Conservation (phyloP, 2,888 invertebrate genomes). For the Alloscopus bannaensis region DNA sequence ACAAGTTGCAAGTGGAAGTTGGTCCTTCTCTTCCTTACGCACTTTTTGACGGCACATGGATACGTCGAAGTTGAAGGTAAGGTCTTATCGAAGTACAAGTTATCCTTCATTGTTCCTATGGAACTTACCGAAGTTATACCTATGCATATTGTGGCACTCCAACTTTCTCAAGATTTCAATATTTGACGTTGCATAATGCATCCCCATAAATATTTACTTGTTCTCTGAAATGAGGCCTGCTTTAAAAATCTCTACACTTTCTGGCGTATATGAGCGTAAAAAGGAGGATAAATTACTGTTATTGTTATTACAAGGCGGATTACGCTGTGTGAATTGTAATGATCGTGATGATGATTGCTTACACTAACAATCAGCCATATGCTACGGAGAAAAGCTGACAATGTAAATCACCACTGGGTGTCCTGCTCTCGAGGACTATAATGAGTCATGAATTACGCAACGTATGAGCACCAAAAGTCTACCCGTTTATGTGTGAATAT, state of each 20-base stretch:
- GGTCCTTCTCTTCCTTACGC: constrained; percentile 44
- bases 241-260: not conserved
- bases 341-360: constrained; percentile 30
- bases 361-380: constrained; percentile 31
- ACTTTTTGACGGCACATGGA: constrained; percentile 52
- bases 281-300: constrained; percentile 39
- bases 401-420: constrained; percentile 45
- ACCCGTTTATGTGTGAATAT: constrained; percentile 5
- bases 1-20: constrained; percentile 26
- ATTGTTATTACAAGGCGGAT: constrained; percentile 60
- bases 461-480: constrained; percentile 20
- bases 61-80: constrained; percentile 63
- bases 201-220: constrained; percentile 41
- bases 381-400: constrained; percentile 16
- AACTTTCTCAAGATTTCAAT: constrained; percentile 1
- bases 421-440: constrained; percentile 27
- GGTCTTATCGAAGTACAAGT: too few species aligned
- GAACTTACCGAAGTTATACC: constrained; percentile 8
- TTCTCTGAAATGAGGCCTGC: not conserved
- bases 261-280: not conserved
- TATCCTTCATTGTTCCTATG: constrained; percentile 5
- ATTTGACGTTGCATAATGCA: constrained; percentile 18
- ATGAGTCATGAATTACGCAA: constrained; percentile 27
- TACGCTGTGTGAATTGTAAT: constrained; percentile 10
- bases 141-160: not conserved